Base-by-base conservation (phyloP, 1,140 invertebrate genomes). In the Argopecten irradians region DNA sequence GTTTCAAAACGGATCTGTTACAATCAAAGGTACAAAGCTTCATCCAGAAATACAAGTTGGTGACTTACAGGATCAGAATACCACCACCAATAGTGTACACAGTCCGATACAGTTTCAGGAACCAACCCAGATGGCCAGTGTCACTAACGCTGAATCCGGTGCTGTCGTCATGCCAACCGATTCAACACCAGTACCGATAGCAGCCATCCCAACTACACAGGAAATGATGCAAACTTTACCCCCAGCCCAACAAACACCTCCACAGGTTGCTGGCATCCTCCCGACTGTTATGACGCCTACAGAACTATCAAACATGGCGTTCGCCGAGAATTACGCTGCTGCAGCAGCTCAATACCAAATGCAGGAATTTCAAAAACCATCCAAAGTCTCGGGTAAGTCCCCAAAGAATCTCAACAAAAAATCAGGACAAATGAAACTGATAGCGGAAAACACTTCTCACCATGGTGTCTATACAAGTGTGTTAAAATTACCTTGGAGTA, bases 381-480 rank as follows among this genome's bases (percentile, higher is more conserved):
- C 55, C 1, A 71, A 71, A 71, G 55, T 71, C 7, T 71, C 55
- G 55, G 55, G 55, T 7, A 71, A 71, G 28, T 86, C 43, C 87
- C 89, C 85, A 85, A 85, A 82, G 82, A 86, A 88, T 41, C 41
- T 86, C 71, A 87, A 89, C 34, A 36, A 83, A 85, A 83, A 91
- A 43, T 89, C 87, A 14, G 91, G 91, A 22, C 92, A 93, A 71
- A 93, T 94, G 93, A 94, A 94, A 89, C 87, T 94, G 7, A 90
- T 94, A 28, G 92, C 93, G 19, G 94, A 94, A 85, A 94, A 94
- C 84, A 93, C 91, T 0, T 89, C 92, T 16, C 92, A 92, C 82
- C 93, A 92, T 34, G 94, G 93, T 2, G 94, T 94, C 2, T 94
- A 94, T 89, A 94, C 94, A 7, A 94, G 94, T 88, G 94, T 94